phyloP scores from a whole-genome alignment of 2,797 vertebrate genomes.

The Myotis vivesi region DNA sequence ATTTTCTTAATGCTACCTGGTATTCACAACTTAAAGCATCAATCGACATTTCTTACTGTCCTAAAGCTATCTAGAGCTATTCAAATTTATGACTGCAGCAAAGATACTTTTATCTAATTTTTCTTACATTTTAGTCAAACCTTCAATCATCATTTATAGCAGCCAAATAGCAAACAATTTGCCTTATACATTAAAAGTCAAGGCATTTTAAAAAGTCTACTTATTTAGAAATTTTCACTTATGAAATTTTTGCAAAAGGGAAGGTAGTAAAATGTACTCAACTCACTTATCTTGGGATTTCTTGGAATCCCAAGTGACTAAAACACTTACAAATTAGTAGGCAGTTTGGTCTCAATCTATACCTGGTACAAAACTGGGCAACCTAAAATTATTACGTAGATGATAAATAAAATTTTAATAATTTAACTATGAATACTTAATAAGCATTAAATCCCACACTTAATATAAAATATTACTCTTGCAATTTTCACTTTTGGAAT shows the following conservation, averaged over 20 bases:
- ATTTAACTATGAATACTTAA: slow-evolving; percentile 82
- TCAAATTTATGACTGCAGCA: background rate
- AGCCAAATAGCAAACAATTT: background rate
- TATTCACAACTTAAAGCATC: background rate
- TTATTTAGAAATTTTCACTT: background rate
- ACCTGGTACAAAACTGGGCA: background rate
- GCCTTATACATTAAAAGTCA: background rate
- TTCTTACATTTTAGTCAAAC: background rate
- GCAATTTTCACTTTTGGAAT: slow-evolving; percentile 71
- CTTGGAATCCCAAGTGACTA: slow-evolving; percentile 31
- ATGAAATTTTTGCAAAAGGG: background rate
- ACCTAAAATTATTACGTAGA: slow-evolving; percentile 58
- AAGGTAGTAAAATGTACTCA: background rate
- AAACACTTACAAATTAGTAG: background rate
- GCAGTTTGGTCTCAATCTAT: slow-evolving; percentile 52
- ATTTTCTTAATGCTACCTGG: background rate
- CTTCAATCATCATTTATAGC: background rate
- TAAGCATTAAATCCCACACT: slow-evolving; percentile 70
- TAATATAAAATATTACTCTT: slow-evolving; percentile 78
- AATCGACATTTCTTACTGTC: background rate
- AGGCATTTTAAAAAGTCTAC: background rate
- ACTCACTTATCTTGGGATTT: background rate
- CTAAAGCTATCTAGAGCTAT: background rate
- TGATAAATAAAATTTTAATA: slow-evolving; percentile 76
- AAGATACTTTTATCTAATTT: slow-evolving; percentile 1